These are phyloP conservation scores for Automeris io DNA, from an alignment of 2,888 invertebrate species.

Conservation along the genomic window DNA sequence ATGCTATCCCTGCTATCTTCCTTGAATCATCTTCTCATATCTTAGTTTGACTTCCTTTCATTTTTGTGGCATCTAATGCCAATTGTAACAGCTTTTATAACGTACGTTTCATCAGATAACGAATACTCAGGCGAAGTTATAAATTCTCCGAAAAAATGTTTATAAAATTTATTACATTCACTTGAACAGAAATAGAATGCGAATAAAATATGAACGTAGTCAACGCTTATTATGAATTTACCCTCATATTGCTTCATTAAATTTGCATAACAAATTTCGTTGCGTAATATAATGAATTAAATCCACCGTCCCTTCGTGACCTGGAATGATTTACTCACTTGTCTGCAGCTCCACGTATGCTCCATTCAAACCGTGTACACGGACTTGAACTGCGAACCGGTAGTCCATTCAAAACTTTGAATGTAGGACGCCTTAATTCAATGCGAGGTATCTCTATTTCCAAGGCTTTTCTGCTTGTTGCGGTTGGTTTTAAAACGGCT, in stretches of 20 bases:
- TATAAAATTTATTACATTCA: no score
- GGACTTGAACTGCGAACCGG: slow-evolving; percentile 1
- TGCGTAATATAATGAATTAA: neutral
- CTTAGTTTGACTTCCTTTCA: no score
- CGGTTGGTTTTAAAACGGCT: neutral
- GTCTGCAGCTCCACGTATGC: neutral
- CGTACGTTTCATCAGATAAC: no score
- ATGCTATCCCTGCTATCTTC: no score
- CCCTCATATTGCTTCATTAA: neutral
- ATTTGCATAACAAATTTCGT: neutral
- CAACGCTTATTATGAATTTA: no score
- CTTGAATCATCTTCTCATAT: no score
- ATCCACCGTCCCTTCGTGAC: neutral
- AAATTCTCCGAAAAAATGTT: no score
- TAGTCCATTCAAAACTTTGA: neutral
- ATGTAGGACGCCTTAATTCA: slow-evolving; percentile 2
- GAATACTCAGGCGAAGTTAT: no score
- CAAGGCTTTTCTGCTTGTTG: neutral
- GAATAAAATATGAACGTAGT: no score
- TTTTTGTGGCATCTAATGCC: no score
- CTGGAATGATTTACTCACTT: neutral
- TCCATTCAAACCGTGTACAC: slow-evolving; percentile 1
- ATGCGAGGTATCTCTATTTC: neutral
- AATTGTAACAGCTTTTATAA: no score
- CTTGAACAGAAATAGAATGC: no score